A percentile compares a stretch with the other conserved stretches of the same genome.
phyloP scores from a whole-genome alignment of 2,113 vertebrate genomes.

The Noturus placidus region DNA sequence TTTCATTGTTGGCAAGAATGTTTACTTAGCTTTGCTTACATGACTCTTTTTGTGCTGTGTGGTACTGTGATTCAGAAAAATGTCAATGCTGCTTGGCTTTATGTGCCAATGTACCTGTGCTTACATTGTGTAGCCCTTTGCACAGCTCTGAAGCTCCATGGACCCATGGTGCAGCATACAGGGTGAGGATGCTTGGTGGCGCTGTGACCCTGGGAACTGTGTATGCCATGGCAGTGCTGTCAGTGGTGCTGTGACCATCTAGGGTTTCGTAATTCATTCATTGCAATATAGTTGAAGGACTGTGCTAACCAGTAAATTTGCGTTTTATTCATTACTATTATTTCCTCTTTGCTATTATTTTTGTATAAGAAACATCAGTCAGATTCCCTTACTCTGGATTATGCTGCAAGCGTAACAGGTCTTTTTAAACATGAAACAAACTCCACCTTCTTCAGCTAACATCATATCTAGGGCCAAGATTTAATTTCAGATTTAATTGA shows the following conservation, averaged over 20 bases:
- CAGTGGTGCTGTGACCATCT: neutral
- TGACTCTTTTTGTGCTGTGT: neutral
- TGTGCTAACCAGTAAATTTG: neutral
- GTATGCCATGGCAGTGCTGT: neutral
- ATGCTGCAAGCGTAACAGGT: too few species aligned
- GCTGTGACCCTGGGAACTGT: neutral
- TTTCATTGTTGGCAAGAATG: neutral
- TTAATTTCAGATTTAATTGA: too few species aligned
- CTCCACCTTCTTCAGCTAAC: too few species aligned
- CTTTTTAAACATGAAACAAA: too few species aligned
- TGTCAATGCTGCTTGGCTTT: neutral
- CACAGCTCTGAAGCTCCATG: neutral
- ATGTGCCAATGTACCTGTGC: neutral
- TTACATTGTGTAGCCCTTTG: neutral
- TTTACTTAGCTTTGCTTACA: neutral
- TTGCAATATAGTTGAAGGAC: neutral
- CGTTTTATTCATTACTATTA: neutral
- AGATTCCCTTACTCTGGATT: too few species aligned
- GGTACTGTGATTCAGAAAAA: neutral
- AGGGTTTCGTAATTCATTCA: neutral
- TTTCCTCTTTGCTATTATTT: neutral
- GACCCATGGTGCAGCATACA: neutral
- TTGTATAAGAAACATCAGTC: neutral
- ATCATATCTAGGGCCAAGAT: too few species aligned
- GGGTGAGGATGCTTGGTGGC: conserved; percentile 3